Base-by-base conservation (phyloP, 2,113 vertebrate species). In the Sceloporus tristichus region DNA sequence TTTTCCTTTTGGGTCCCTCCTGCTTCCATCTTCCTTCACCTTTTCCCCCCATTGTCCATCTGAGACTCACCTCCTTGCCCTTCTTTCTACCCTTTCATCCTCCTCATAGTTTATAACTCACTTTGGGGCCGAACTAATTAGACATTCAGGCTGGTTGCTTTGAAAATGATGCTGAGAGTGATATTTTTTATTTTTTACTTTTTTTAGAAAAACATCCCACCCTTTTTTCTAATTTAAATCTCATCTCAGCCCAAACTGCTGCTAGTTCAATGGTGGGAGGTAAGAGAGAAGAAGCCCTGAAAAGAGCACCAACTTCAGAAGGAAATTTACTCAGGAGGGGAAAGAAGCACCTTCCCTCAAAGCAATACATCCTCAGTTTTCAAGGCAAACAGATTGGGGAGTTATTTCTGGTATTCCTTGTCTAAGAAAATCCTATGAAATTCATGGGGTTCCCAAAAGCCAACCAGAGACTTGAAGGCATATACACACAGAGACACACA, bases 11-110 rank as follows among this genome's bases (percentile, higher is more conserved):
- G 91, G 11, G 91, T 87, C 84, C 90, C 48, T 4, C 59, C 59
- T 62, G 76, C 62, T 80, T 79, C 85, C 42, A 85, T 88, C 87
- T 94, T 93, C 54, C 90, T 85, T 83, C 86, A 73, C 48, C 77
- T 93, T 19, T 14, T 48, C 5, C 65, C 23, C 62, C 53, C 19
- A 19, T 42, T 9, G 34, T n/a, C 84, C 56, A 34, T 59, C 18
- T 56, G 29, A 59, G 16, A 5, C 78, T 40, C 87, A 38, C 59
- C 34, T 9, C n/a, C 23, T 56, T 19, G 25, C 29, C 54, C n/a
- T 53, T 23, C 2, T 25, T 84, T 4, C 68, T 54, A 21, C 42
- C 38, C 40, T 70, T 48, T 71, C 88, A 85, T 65, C 1, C 1
- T 80, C 27, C 59, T 34, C 9, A 13, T 16, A 2, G 8, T 3